These are phyloP conservation scores for Holacanthus passer DNA, from an alignment of 2,113 vertebrate genomes.

Conservation along the genomic window DNA sequence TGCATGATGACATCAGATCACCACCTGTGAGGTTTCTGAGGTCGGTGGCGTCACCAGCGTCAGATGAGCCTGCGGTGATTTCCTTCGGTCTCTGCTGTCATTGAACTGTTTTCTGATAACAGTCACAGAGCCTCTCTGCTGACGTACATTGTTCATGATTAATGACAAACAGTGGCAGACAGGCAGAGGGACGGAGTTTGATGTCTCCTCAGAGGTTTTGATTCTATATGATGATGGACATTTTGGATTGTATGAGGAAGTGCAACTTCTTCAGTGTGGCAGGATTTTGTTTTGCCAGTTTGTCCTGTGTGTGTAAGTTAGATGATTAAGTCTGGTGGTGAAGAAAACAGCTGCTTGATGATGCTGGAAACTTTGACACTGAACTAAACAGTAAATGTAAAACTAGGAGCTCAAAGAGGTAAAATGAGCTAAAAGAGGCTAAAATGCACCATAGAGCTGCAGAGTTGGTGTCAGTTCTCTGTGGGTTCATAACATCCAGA, in stretches of 20 bases:
- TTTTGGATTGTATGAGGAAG: not conserved
- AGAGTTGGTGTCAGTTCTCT: not conserved
- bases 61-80: constrained; percentile 5
- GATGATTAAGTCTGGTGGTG: too few species aligned
- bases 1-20: not conserved
- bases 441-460: not conserved
- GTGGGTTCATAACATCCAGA: not conserved
- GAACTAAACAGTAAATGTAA: not conserved
- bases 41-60: not conserved
- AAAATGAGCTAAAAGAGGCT: not conserved
- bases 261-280: not conserved
- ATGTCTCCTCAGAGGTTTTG: not conserved
- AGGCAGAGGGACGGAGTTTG: not conserved
- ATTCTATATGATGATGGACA: not conserved
- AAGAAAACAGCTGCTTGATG: not conserved
- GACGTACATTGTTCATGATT: constrained; percentile 26
- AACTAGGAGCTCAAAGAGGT: not conserved
- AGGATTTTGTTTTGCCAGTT: not conserved
- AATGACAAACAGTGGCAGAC: not conserved
- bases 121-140: not conserved
- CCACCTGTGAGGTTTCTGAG: not conserved
- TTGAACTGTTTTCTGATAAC: constrained; percentile 11
- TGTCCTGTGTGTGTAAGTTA: not conserved
- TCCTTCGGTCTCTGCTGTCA: not conserved
- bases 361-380: not conserved